These are phyloP conservation scores for Parambassis ranga DNA, from an alignment of 2,797 vertebrate genomes.

Conservation along the genomic window DNA sequence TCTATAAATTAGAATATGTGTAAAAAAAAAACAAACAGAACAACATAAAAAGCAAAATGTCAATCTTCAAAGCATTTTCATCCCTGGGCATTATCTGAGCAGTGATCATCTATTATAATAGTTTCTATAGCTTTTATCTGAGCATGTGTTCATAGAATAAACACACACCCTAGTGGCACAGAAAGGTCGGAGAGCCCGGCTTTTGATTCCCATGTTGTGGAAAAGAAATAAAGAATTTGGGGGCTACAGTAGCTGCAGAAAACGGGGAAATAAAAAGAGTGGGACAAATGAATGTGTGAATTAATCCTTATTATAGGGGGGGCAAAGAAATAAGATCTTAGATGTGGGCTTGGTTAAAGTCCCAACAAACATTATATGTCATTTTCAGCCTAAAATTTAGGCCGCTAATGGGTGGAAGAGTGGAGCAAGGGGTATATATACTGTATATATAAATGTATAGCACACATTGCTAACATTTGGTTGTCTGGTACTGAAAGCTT, in stretches of 20 bases:
- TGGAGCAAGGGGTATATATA: conserved; percentile 25
- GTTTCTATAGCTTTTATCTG: conserved; percentile 28
- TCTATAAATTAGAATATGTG: neutral
- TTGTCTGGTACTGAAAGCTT: conserved; percentile 79
- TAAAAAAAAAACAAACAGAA: neutral
- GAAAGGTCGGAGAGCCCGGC: conserved; percentile 88
- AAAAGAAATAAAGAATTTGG: conserved; percentile 61
- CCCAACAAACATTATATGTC: conserved; percentile 41
- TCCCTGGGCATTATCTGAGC: conserved; percentile 68
- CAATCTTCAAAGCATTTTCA: conserved; percentile 31
- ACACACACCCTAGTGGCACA: conserved; percentile 74
- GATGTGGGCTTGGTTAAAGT: conserved; percentile 54
- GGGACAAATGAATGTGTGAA: conserved; percentile 61
- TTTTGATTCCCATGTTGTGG: conserved; percentile 75
- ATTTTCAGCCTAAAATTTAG: conserved; percentile 47
- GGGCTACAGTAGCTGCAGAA: conserved; percentile 50
- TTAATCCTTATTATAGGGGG: conserved; percentile 32
- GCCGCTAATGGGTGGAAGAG: conserved; percentile 26
- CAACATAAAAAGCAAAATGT: no score
- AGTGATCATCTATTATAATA: conserved; percentile 12
- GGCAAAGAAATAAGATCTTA: conserved; percentile 33
- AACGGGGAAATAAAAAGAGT: conserved; percentile 54
- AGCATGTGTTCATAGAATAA: conserved; percentile 62
- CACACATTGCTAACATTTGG: conserved; percentile 72
- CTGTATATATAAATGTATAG: conserved; percentile 54